phyloP scores from a whole-genome alignment of 2,797 vertebrate species.

The Aulostomus chinensis region DNA sequence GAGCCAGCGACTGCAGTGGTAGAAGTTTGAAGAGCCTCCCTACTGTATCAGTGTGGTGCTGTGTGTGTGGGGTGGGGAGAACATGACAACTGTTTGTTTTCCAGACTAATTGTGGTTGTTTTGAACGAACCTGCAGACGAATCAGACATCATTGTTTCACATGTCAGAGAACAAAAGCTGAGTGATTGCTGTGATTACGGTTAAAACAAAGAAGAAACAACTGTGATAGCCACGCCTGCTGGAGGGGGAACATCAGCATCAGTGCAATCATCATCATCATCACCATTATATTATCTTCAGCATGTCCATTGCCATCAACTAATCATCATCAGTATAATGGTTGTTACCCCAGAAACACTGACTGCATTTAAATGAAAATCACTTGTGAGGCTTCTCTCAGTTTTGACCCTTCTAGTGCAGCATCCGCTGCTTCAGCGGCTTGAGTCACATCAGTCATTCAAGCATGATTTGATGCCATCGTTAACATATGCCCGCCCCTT shows the following conservation, averaged over 20 bases:
- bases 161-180: conserved; percentile 45
- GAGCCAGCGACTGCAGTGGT: neutral
- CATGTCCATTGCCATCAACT: neutral
- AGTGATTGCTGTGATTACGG: conserved; percentile 59
- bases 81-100: conserved; percentile 7
- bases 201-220: conserved; percentile 45
- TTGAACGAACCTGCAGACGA: conserved; percentile 37
- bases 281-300: neutral
- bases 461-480: no score
- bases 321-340: neutral
- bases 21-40: conserved; percentile 3
- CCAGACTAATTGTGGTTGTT: conserved; percentile 25
- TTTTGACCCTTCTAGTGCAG: no score
- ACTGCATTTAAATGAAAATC: no score
- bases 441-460: no score
- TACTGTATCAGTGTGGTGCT: conserved; percentile 3
- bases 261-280: conserved; percentile 6
- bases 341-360: neutral
- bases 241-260: conserved; percentile 15
- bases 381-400: no score
- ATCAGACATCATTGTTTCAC: conserved; percentile 71
- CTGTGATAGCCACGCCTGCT: conserved; percentile 19
- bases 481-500: no score
- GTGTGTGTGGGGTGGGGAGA: neutral
- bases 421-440: no score